A percentile compares a stretch with the other conserved stretches of the same genome.
phyloP scores from a whole-genome alignment of 2,888 invertebrate species.

The Habroteleia sp. region DNA sequence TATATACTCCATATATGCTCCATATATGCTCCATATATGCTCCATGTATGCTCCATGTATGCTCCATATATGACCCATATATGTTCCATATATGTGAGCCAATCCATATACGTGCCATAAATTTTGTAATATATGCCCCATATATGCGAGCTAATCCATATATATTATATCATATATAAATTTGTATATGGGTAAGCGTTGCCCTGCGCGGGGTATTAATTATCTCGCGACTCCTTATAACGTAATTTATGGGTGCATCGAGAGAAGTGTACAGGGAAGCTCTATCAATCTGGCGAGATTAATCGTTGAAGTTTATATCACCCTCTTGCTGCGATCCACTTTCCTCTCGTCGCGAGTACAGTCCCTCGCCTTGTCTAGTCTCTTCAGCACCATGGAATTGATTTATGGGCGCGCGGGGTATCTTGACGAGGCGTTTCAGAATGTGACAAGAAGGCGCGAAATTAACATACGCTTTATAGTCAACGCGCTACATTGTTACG shows the following conservation, averaged over 20 bases:
- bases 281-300: constrained; percentile 79
- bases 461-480: constrained; percentile 43
- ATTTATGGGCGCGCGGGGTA: constrained; percentile 72
- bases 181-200: too few relatives aligned
- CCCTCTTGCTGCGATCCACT: constrained; percentile 70
- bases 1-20: too few relatives aligned
- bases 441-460: constrained; percentile 30
- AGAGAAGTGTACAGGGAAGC: constrained; percentile 68
- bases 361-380: constrained; percentile 69
- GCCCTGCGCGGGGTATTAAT: constrained; percentile 72
- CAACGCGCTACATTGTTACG: background rate
- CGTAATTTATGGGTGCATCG: constrained; percentile 77
- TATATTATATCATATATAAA: too few relatives aligned
- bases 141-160: too few relatives aligned
- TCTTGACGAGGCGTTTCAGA: constrained; percentile 31
- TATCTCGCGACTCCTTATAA: constrained; percentile 74
- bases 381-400: constrained; percentile 71
- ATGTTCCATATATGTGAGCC: too few relatives aligned
- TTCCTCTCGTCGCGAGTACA: constrained; percentile 73
- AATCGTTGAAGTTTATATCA: constrained; percentile 78
- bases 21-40: too few relatives aligned
- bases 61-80: too few relatives aligned
- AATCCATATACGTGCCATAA: too few relatives aligned
- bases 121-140: too few relatives aligned
- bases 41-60: too few relatives aligned